These are phyloP conservation scores for Strigamia maritima DNA, from an alignment of 2,888 invertebrate species.

Conservation along the genomic window DNA sequence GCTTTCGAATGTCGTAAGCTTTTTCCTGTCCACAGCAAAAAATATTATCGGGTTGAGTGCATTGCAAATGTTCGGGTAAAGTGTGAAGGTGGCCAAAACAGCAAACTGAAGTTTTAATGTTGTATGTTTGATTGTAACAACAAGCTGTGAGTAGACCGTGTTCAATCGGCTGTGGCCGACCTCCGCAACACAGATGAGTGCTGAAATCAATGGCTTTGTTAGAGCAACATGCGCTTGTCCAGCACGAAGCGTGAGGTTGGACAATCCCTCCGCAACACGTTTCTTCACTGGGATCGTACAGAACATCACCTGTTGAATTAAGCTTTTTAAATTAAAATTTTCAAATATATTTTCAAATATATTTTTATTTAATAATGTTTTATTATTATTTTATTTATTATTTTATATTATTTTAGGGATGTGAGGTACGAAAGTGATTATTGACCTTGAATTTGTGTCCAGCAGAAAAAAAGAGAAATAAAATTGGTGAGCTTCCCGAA, in stretches of 20 bases:
- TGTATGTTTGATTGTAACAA: constrained; percentile 19
- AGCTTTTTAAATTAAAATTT: too few species aligned
- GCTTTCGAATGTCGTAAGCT: background rate
- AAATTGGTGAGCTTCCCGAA: background rate
- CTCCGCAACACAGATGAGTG: constrained; percentile 33
- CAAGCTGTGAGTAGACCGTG: constrained; percentile 2
- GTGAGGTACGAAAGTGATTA: too few species aligned
- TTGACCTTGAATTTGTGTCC: background rate
- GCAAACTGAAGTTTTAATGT: background rate
- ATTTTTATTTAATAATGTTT: background rate
- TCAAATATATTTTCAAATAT: too few species aligned
- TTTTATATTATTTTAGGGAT: too few species aligned
- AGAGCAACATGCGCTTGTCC: background rate
- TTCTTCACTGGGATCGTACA: constrained; percentile 18
- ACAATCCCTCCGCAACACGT: constrained; percentile 13
- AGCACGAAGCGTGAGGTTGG: constrained; percentile 11
- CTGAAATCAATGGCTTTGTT: constrained; percentile 1
- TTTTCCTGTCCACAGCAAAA: background rate
- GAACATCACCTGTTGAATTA: background rate
- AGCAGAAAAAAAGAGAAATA: background rate
- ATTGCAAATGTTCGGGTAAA: constrained; percentile 1
- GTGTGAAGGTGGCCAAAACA: background rate
- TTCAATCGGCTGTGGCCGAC: background rate
- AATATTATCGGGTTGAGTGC: background rate
- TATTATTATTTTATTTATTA: background rate